A percentile compares a stretch with the other conserved stretches of the same genome.
Conservation (phyloP, 2,797 vertebrate genomes). For the Acanthornis magna region DNA sequence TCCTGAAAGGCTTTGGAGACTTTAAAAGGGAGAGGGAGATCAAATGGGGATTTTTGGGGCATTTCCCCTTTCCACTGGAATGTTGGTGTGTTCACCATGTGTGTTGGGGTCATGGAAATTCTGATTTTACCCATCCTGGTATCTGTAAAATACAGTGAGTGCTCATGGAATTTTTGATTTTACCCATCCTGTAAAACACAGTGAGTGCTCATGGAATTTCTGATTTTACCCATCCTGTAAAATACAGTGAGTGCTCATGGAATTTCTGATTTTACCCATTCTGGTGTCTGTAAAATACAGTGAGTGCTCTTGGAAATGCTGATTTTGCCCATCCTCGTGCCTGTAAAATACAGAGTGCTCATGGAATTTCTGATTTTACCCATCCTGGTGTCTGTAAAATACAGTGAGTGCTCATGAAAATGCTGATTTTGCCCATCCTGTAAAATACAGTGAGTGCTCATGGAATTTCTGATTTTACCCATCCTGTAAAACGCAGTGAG, state of each 20-base stretch:
- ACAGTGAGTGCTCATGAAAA: fast-evolving
- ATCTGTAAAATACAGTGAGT: neutral
- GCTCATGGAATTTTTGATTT: neutral
- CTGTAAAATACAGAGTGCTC: fast-evolving
- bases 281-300: neutral
- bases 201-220: fast-evolving
- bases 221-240: neutral
- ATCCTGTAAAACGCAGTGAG: neutral
- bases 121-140: neutral
- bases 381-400: neutral
- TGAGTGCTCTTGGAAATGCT: neutral
- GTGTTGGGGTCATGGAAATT: fast-evolving
- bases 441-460: fast-evolving
- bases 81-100: neutral
- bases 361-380: neutral
- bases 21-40: neutral
- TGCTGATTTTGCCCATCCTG: neutral
- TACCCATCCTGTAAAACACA: neutral
- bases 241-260: fast-evolving
- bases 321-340: neutral
- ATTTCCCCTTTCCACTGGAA: neutral
- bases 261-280: neutral
- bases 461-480: neutral
- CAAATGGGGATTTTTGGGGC: neutral
- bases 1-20: neutral